phyloP scores from a whole-genome alignment of 2,888 invertebrate genomes.

The Brachypterus glaber region DNA sequence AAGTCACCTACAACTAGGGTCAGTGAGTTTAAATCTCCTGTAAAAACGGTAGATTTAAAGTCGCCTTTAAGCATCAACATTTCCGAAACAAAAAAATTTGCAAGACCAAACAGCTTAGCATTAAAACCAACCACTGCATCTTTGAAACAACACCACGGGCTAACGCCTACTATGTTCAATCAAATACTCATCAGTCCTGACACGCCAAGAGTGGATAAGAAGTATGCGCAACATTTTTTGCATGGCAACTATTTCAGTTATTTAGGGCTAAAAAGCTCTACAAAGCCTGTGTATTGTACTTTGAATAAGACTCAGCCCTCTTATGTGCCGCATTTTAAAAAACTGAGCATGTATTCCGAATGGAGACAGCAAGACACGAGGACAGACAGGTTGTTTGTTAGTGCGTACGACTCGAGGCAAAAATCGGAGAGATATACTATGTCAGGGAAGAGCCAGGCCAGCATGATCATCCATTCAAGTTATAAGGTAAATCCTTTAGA shows the following conservation, averaged over 20 bases:
- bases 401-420: slow-evolving; percentile 68
- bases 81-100: slow-evolving; percentile 52
- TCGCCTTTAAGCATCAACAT: slow-evolving; percentile 9
- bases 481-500: slow-evolving; percentile 40
- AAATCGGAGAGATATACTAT: slow-evolving; percentile 51
- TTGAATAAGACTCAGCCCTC: slow-evolving; percentile 90
- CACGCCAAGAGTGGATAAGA: slow-evolving; percentile 81
- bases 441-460: slow-evolving; percentile 45
- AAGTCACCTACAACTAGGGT: slow-evolving; percentile 19
- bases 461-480: slow-evolving; percentile 39
- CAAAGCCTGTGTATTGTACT: slow-evolving; percentile 86
- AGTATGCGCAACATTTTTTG: slow-evolving; percentile 78
- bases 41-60: slow-evolving; percentile 12
- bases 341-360: slow-evolving; percentile 94
- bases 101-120: slow-evolving; percentile 73
- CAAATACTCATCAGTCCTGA: slow-evolving; percentile 82
- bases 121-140: slow-evolving; percentile 76
- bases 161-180: slow-evolving; percentile 73
- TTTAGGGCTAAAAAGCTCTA: slow-evolving; percentile 81
- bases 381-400: slow-evolving; percentile 37
- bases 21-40: slow-evolving; percentile 2
- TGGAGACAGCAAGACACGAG: slow-evolving; percentile 52
- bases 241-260: slow-evolving; percentile 90
- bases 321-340: slow-evolving; percentile 82
- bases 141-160: slow-evolving; percentile 71